Evolutionary conservation across 1,140 invertebrate genomes (phyloP).

Genomic region (Neomicropteryx cornuta): DNA sequence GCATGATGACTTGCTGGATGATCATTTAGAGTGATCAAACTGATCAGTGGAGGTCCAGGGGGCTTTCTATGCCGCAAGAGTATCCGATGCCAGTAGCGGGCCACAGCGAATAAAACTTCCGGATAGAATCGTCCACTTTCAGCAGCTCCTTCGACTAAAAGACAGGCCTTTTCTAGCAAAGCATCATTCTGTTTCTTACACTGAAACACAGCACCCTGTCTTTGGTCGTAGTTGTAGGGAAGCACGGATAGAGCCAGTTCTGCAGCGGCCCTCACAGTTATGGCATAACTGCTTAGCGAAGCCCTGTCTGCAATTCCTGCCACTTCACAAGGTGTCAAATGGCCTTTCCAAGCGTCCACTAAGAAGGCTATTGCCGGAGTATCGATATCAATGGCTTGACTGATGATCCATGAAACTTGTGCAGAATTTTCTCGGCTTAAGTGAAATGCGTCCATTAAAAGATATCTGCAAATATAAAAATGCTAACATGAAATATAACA

Average conservation of each 20-base stretch:
- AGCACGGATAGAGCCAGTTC: slow-evolving; percentile 90
- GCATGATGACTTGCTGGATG: slow-evolving; percentile 9
- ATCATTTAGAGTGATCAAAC: slow-evolving; percentile 13
- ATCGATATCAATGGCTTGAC: slow-evolving; percentile 98
- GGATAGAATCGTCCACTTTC: slow-evolving; percentile 96
- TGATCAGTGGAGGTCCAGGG: slow-evolving; percentile 12
- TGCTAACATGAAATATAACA: too few species aligned
- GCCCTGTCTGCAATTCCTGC: slow-evolving; percentile 93
- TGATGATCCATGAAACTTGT: slow-evolving; percentile 97
- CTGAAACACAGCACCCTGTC: slow-evolving; percentile 86
- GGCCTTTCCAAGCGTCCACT: slow-evolving; percentile 96
- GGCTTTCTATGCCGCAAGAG: slow-evolving; percentile 70
- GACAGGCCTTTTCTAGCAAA: slow-evolving; percentile 91
- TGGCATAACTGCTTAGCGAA: slow-evolving; percentile 78
- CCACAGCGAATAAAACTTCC: slow-evolving; percentile 91
- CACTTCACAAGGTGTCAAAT: slow-evolving; percentile 93
- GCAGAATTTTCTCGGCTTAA: slow-evolving; percentile 94
- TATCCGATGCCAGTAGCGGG: slow-evolving; percentile 88
- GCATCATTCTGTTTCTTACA: slow-evolving; percentile 94
- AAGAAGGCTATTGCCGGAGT: slow-evolving; percentile 90
- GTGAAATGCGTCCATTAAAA: slow-evolving; percentile 98
- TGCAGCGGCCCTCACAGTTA: slow-evolving; percentile 83
- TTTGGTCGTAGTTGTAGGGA: slow-evolving; percentile 94
- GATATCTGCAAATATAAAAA: slow-evolving; percentile 37
- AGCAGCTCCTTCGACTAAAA: slow-evolving; percentile 89